A percentile compares a stretch with the other conserved stretches of the same genome.
Conservation (phyloP, 2,113 vertebrate genomes). For the Australoheros scitulus region DNA sequence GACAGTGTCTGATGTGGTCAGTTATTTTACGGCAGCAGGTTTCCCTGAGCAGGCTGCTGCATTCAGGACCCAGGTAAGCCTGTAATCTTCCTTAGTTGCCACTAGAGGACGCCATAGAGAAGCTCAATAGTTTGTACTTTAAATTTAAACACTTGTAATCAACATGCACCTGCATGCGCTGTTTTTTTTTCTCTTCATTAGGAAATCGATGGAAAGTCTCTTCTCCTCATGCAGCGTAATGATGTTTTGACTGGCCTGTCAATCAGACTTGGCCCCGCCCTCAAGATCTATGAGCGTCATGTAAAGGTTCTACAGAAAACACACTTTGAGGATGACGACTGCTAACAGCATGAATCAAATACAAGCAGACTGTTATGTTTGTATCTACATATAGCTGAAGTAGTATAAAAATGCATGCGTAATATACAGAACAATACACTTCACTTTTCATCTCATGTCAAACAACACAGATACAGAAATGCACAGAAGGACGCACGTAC, state of each 20-base stretch:
- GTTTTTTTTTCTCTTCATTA: slow-evolving; percentile 62
- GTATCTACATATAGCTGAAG: slow-evolving; percentile 38
- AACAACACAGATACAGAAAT: neutral
- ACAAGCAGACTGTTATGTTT: slow-evolving; percentile 30
- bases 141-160: slow-evolving; percentile 2
- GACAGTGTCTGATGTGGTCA: slow-evolving; percentile 88
- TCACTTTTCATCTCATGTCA: slow-evolving; percentile 34
- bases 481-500: neutral
- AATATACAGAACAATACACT: slow-evolving; percentile 18
- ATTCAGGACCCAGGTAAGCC: slow-evolving; percentile 86
- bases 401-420: slow-evolving; percentile 46
- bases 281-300: slow-evolving; percentile 91
- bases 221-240: slow-evolving; percentile 90
- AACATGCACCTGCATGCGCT: neutral
- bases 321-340: slow-evolving; percentile 87
- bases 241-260: slow-evolving; percentile 89
- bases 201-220: slow-evolving; percentile 91
- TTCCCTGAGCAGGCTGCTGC: slow-evolving; percentile 88
- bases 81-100: slow-evolving; percentile 14
- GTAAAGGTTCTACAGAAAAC: slow-evolving; percentile 88
- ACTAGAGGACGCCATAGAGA: slow-evolving; percentile 39
- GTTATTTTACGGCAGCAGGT: slow-evolving; percentile 86
- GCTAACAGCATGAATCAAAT: slow-evolving; percentile 61
- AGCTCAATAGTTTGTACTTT: neutral
- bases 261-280: slow-evolving; percentile 88